Percentiles rank a stretch among this genome's conserved stretches.
Evolutionary conservation across 2,113 vertebrate species (phyloP).

Genomic region (Oreotrochilus melanogaster): DNA sequence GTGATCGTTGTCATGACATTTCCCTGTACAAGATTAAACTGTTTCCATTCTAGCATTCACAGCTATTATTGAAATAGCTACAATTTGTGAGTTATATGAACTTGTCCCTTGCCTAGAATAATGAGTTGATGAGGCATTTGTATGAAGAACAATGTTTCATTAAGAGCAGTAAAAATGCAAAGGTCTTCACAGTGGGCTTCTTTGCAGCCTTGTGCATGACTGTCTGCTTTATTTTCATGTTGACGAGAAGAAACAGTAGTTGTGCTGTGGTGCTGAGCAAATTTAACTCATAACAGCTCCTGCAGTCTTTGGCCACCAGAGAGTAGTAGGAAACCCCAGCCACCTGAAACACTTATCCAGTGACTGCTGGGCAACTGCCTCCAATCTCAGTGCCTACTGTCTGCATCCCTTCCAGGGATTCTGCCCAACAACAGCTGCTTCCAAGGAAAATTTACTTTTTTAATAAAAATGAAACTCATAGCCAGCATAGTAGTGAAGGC

Average conservation of each 20-base stretch:
- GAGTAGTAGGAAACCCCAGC: not conserved
- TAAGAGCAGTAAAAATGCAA: not conserved
- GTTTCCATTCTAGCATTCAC: constrained; percentile 13
- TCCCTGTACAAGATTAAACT: constrained; percentile 31
- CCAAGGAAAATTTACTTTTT: constrained; percentile 20
- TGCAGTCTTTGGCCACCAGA: not conserved
- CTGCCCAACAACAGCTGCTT: not conserved
- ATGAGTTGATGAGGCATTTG: constrained; percentile 25
- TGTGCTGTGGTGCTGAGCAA: not conserved
- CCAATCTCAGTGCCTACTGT: not conserved
- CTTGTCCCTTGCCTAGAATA: not conserved
- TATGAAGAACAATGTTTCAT: constrained; percentile 11
- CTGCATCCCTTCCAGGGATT: not conserved
- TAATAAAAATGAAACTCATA: not conserved
- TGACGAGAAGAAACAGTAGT: not conserved
- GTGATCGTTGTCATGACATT: constrained; percentile 56
- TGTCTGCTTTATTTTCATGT: not conserved
- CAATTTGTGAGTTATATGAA: not conserved
- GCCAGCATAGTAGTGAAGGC: not conserved
- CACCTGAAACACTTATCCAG: not conserved
- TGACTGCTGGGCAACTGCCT: not conserved
- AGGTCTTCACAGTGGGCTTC: not conserved
- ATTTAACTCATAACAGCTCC: not conserved
- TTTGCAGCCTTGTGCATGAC: not conserved
- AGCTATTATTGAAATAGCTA: constrained; percentile 31